Percentiles rank a stretch among this genome's conserved stretches.
Evolutionary conservation across 1,140 invertebrate species (phyloP).

Genomic region (Zophobas morio): DNA sequence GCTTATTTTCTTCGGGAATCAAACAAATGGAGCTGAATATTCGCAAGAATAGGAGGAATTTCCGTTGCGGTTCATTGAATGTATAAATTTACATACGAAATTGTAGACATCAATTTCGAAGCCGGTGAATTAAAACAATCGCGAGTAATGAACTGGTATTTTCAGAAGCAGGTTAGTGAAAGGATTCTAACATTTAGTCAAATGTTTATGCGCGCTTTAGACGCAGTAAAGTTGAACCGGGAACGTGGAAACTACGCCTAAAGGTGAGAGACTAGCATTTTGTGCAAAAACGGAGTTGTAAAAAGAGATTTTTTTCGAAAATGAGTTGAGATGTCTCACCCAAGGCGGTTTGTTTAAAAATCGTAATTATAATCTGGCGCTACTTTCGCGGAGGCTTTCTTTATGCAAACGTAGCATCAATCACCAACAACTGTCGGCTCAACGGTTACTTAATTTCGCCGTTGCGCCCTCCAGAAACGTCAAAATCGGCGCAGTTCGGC

Average conservation of each 20-base stretch:
- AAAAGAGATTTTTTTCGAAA: background rate
- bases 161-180: conserved; percentile 50
- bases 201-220: conserved; percentile 46
- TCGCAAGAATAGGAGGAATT: conserved; percentile 38
- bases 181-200: conserved; percentile 53
- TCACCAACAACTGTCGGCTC: too few relatives aligned
- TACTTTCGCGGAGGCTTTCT: too few relatives aligned
- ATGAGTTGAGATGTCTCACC: background rate
- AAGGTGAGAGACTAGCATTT: conserved; percentile 20
- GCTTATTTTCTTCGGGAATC: conserved; percentile 21
- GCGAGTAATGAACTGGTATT: conserved; percentile 46
- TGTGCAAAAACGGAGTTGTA: conserved; percentile 13
- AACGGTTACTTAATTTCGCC: too few relatives aligned
- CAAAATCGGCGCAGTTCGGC: too few relatives aligned
- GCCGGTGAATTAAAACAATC: conserved; percentile 44
- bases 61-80: conserved; percentile 48
- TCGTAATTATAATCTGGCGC: too few relatives aligned
- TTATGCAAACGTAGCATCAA: too few relatives aligned
- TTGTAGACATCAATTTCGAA: conserved; percentile 40
- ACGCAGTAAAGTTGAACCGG: conserved; percentile 17
- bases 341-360: too few relatives aligned
- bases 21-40: conserved; percentile 32
- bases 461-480: too few relatives aligned
- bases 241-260: background rate
- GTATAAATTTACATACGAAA: conserved; percentile 48